phyloP scores from a whole-genome alignment of 53 echinoderm and acorn worm genomes.

The Actinopyga echinites region DNA sequence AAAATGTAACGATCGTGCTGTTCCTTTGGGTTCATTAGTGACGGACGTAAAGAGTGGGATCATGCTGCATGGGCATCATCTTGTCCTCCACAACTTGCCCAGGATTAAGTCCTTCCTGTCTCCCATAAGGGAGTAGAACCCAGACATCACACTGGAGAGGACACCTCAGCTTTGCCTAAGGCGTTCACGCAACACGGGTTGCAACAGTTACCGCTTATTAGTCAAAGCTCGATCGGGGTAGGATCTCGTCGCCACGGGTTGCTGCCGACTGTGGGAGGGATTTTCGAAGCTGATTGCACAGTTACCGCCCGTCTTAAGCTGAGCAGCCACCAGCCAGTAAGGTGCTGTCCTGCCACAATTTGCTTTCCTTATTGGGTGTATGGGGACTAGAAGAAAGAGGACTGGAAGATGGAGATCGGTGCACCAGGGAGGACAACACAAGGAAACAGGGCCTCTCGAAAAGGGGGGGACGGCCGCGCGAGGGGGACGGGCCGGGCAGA shows the following conservation, averaged over 20 bases:
- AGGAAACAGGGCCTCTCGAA: too few relatives aligned
- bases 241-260: constrained; percentile 42
- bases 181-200: constrained; percentile 65
- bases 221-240: constrained; percentile 49
- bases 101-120: too few relatives aligned
- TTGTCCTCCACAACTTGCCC: too few relatives aligned
- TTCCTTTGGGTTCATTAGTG: constrained; percentile 28
- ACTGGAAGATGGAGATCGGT: too few relatives aligned
- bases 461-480: too few relatives aligned
- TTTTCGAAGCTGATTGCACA: constrained; percentile 46
- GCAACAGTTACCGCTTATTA: constrained; percentile 73
- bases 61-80: neutral
- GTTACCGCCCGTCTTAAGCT: constrained; percentile 43
- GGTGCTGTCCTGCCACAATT: constrained; percentile 50
- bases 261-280: constrained; percentile 62
- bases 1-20: constrained; percentile 38
- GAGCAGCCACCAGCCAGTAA: constrained; percentile 62
- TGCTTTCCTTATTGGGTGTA: constrained; percentile 54
- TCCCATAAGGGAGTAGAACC: too few relatives aligned
- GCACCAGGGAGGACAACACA: too few relatives aligned
- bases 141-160: constrained; percentile 51
- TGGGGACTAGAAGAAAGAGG: too few relatives aligned
- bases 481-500: too few relatives aligned
- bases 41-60: constrained; percentile 45
- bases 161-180: constrained; percentile 49